These are phyloP conservation scores for Epinephelus malabaricus DNA, from an alignment of 2,797 vertebrate genomes.

Conservation along the genomic window DNA sequence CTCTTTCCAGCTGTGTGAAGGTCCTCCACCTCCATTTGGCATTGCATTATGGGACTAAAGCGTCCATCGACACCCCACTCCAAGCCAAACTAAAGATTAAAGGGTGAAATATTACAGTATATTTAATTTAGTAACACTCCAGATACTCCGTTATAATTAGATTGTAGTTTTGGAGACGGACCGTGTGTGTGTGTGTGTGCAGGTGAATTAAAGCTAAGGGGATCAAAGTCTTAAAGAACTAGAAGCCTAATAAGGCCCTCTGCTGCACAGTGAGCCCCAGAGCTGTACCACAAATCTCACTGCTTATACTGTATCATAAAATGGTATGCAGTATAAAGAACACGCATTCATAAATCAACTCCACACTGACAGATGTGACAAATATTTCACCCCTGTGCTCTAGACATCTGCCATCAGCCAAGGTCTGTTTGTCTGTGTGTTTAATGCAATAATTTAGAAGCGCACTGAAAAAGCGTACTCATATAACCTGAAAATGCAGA, in stretches of 20 bases:
- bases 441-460: constrained; percentile 33
- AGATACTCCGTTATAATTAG: neutral
- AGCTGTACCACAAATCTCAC: constrained; percentile 35
- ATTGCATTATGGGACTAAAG: constrained; percentile 14
- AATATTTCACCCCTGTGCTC: constrained; percentile 60
- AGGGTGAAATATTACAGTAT: neutral
- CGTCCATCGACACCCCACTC: neutral
- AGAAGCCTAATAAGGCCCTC: constrained; percentile 48
- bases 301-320: constrained; percentile 53
- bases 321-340: constrained; percentile 36
- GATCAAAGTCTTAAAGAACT: constrained; percentile 51
- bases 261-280: constrained; percentile 29
- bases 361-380: constrained; percentile 55
- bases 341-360: constrained; percentile 56
- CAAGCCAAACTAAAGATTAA: constrained; percentile 8
- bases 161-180: neutral
- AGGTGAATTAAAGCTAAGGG: constrained; percentile 38
- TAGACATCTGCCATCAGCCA: constrained; percentile 51
- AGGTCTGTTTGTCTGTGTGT: constrained; percentile 53
- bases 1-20: constrained; percentile 28
- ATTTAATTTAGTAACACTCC: constrained; percentile 5
- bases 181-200: neutral
- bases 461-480: constrained; percentile 32
- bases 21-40: neutral
- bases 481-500: constrained; percentile 55